Percentiles rank a stretch among this genome's conserved stretches.
phyloP scores from a whole-genome alignment of 2,797 vertebrate genomes.

The Dromococcyx pavoninus region DNA sequence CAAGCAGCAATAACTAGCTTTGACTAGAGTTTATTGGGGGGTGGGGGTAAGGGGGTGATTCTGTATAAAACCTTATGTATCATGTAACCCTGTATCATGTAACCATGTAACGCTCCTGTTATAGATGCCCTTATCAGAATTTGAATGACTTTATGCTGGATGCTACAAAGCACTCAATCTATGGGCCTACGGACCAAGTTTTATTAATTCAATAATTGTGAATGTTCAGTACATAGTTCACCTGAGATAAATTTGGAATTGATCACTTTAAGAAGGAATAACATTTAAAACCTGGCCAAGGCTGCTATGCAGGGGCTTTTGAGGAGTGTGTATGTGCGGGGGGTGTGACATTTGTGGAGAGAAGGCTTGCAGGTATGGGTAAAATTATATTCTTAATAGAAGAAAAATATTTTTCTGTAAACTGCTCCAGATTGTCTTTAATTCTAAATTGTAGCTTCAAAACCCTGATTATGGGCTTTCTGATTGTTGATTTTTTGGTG shows the following conservation, averaged over 20 bases:
- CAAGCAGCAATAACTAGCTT: background rate
- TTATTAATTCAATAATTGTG: background rate
- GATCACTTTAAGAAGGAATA: background rate
- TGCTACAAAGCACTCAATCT: background rate
- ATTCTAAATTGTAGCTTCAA: background rate
- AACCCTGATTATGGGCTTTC: background rate
- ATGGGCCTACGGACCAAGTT: background rate
- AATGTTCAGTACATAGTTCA: background rate
- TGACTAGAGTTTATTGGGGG: background rate
- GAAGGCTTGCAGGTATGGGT: background rate
- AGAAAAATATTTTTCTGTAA: background rate
- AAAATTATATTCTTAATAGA: background rate
- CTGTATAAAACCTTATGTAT: background rate
- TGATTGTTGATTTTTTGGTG: background rate
- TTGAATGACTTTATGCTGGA: background rate
- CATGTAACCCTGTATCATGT: background rate
- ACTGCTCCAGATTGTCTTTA: background rate
- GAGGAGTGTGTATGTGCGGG: background rate
- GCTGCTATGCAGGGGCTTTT: background rate
- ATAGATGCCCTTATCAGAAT: background rate
- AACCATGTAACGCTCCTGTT: background rate
- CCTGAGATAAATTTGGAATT: background rate
- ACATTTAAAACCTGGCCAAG: background rate
- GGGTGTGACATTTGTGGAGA: background rate
- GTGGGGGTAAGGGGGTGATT: background rate